phyloP scores from a whole-genome alignment of 2,888 invertebrate species.

The Ecliptopera silaceata region DNA sequence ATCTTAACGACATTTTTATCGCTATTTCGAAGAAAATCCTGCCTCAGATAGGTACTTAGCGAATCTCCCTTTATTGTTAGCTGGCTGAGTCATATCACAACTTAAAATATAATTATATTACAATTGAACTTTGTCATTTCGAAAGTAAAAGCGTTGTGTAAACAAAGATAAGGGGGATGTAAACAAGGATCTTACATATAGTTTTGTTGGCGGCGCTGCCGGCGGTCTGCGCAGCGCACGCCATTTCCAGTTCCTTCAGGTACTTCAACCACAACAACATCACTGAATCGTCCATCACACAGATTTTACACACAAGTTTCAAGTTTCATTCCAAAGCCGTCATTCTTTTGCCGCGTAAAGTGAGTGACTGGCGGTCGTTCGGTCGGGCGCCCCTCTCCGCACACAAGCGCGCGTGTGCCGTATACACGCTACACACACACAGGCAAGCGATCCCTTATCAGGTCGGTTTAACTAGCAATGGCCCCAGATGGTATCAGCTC shows the following conservation, averaged over 20 bases:
- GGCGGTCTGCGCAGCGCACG: constrained; percentile 66
- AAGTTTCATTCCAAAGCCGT: constrained; percentile 56
- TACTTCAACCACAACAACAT: constrained; percentile 80
- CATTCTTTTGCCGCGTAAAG: constrained; percentile 80
- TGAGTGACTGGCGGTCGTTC: constrained; percentile 76
- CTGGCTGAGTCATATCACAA: constrained; percentile 18
- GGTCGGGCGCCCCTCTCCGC: constrained; percentile 66
- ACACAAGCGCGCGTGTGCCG: constrained; percentile 52
- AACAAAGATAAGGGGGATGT: constrained; percentile 39
- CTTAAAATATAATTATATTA: not conserved
- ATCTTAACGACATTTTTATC: constrained; percentile 74
- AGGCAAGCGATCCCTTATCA: constrained; percentile 74
- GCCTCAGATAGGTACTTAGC: constrained; percentile 33
- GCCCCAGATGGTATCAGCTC: constrained; percentile 77
- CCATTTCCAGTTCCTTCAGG: constrained; percentile 75
- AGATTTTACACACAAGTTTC: constrained; percentile 37
- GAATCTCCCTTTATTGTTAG: constrained; percentile 29
- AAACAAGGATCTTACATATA: constrained; percentile 68
- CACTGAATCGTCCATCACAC: constrained; percentile 52
- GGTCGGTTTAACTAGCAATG: constrained; percentile 81
- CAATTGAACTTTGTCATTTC: constrained; percentile 18
- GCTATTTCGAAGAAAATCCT: constrained; percentile 57
- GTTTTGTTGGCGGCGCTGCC: constrained; percentile 74
- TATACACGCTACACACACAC: constrained; percentile 60
- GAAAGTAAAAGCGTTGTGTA: constrained; percentile 29